Evolutionary conservation across 2,113 vertebrate species (phyloP).

Genomic region (Hymenochirus boettgeri): DNA sequence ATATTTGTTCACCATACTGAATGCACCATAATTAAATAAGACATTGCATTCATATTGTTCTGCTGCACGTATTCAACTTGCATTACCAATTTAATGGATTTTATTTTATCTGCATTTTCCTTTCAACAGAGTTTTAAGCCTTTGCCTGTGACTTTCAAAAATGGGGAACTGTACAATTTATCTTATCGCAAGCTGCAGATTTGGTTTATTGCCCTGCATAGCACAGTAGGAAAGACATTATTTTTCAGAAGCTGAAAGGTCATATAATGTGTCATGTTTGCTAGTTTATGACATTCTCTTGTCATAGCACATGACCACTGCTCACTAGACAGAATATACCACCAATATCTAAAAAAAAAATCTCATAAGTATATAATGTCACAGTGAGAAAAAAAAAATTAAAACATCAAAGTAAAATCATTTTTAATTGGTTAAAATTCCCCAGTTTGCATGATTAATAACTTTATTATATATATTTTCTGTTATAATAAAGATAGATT

Average conservation of each 20-base stretch:
- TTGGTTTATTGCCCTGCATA: constrained; percentile 9
- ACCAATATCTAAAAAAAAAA: not conserved
- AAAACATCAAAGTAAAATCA: not conserved
- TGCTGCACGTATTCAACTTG: no score
- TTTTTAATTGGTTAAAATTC: no score
- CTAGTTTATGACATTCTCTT: constrained; percentile 4
- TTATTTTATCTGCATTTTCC: constrained; percentile 1
- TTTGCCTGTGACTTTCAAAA: constrained; percentile 32
- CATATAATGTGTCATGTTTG: constrained; percentile 10
- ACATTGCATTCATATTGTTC: no score
- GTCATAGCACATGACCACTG: constrained; percentile 3
- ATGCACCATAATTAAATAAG: no score
- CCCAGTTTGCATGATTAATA: no score
- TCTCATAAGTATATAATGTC: not conserved
- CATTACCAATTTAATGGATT: no score
- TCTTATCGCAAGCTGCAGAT: constrained; percentile 17
- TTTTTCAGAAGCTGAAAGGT: constrained; percentile 17
- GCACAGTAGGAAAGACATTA: constrained; percentile 13
- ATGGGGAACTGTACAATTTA: constrained; percentile 31
- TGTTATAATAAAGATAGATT: no score
- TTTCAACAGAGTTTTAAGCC: constrained; percentile 5
- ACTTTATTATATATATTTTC: no score
- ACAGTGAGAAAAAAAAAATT: not conserved
- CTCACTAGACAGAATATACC: not conserved
- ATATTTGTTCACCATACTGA: no score